Evolutionary conservation across 2,888 invertebrate genomes (phyloP).

Genomic region (Panorpa germanica): DNA sequence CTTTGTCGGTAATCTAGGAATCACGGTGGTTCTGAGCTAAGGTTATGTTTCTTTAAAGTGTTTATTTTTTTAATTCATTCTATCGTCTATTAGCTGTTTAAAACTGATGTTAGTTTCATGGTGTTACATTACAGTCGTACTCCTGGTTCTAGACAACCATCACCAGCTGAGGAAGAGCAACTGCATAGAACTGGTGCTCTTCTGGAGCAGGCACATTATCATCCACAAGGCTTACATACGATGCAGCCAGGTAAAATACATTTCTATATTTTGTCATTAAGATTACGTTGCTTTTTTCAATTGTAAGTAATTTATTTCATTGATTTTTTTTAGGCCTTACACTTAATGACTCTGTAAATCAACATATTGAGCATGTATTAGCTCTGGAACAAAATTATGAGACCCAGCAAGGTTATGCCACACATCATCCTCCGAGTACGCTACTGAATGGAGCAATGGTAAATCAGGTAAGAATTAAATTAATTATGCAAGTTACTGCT

Average conservation of each 20-base stretch:
- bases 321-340: constrained; percentile 26
- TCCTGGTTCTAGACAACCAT: constrained; percentile 80
- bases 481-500: too few relatives aligned
- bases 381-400: constrained; percentile 34
- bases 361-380: constrained; percentile 31
- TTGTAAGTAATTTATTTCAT: constrained; percentile 9
- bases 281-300: background rate
- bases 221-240: too few relatives aligned
- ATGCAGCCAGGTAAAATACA: too few relatives aligned
- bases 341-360: constrained; percentile 32
- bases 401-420: too few relatives aligned
- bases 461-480: too few relatives aligned
- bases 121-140: constrained; percentile 45
- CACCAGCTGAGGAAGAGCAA: constrained; percentile 71
- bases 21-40: constrained; percentile 6
- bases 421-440: too few relatives aligned
- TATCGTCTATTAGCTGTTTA: background rate
- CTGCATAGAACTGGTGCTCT: constrained; percentile 29
- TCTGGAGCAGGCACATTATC: constrained; percentile 21
- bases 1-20: background rate
- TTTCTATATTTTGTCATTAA: background rate
- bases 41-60: background rate
- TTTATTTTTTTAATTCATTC: background rate
- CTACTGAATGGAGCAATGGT: too few relatives aligned
- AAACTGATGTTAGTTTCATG: constrained; percentile 4